Evolutionary conservation across 2,888 invertebrate species (phyloP).

Genomic region (Acanthopleura granulata): DNA sequence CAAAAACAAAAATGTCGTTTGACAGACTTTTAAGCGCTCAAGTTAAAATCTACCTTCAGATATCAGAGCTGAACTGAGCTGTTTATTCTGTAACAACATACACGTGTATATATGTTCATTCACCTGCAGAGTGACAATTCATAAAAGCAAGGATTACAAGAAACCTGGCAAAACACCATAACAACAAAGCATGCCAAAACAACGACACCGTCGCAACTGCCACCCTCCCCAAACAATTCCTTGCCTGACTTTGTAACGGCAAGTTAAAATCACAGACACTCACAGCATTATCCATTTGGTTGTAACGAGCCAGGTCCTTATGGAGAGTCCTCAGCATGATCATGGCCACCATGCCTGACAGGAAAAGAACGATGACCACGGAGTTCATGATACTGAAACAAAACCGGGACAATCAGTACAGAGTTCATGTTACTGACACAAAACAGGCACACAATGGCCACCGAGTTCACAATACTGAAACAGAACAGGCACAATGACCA

Average conservation of each 20-base stretch:
- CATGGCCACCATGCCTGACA: slow-evolving; percentile 99
- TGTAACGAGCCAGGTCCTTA: slow-evolving; percentile 98
- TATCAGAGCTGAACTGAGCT: no score
- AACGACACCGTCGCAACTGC: slow-evolving; percentile 8
- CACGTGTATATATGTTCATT: no score
- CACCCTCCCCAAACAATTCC: neutral
- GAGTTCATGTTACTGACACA: neutral
- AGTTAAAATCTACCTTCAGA: no score
- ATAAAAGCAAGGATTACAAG: no score
- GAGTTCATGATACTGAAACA: slow-evolving; percentile 91
- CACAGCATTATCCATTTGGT: slow-evolving; percentile 80
- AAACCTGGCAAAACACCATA: no score
- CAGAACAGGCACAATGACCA: neutral
- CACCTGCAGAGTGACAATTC: no score
- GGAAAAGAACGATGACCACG: slow-evolving; percentile 93
- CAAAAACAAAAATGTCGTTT: no score
- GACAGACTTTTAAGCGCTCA: no score
- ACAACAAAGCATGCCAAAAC: no score
- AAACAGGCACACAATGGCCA: slow-evolving; percentile 86
- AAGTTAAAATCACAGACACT: neutral
- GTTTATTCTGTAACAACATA: no score
- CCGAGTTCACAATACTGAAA: slow-evolving; percentile 91
- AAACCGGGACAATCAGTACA: neutral
- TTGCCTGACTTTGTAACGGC: no score
- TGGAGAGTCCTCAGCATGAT: slow-evolving; percentile 96